These are phyloP conservation scores for Argopecten irradians DNA, from an alignment of 1,140 invertebrate genomes.

Conservation along the genomic window DNA sequence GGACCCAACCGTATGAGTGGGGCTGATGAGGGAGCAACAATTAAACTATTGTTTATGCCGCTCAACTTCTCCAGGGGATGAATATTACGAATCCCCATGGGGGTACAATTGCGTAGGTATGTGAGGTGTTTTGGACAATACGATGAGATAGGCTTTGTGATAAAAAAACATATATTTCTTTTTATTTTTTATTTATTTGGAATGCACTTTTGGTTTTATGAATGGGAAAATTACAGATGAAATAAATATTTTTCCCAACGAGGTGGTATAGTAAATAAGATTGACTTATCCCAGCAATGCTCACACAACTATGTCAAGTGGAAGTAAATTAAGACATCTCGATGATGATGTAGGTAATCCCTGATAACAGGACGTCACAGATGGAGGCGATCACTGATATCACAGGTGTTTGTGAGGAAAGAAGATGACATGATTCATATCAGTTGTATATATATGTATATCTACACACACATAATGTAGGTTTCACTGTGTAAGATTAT, in stretches of 20 bases:
- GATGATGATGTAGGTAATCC: background rate
- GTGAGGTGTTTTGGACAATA: background rate
- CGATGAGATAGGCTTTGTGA: background rate
- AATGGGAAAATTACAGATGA: background rate
- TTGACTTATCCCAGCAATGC: background rate
- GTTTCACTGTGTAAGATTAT: background rate
- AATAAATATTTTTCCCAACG: background rate
- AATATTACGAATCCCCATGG: background rate
- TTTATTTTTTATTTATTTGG: background rate
- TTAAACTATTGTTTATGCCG: background rate
- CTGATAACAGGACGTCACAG: background rate
- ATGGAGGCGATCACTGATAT: background rate
- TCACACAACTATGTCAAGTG: conserved; percentile 5
- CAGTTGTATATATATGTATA: background rate
- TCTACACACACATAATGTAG: background rate
- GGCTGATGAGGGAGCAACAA: background rate
- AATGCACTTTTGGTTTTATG: background rate
- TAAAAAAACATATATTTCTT: background rate
- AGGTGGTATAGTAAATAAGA: background rate
- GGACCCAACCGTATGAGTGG: background rate
- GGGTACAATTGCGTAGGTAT: background rate
- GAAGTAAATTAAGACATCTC: background rate
- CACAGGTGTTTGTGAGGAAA: background rate
- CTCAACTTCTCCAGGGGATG: background rate
- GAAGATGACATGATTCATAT: background rate